These are phyloP conservation scores for Crotophaga sulcirostris DNA, from an alignment of 2,113 vertebrate species.

Conservation along the genomic window DNA sequence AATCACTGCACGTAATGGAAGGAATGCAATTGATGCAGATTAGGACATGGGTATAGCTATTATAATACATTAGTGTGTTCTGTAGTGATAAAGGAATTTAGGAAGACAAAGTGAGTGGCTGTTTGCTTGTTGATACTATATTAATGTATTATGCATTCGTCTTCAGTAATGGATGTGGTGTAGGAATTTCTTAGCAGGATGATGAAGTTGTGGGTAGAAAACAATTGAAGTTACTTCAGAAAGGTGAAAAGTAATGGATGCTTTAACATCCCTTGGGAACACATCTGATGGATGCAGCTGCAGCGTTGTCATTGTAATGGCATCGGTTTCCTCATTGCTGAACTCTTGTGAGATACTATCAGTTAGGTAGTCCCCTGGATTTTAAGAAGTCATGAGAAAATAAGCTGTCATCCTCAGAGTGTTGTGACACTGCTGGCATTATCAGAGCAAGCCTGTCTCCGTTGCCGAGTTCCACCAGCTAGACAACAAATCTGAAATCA, in stretches of 20 bases:
- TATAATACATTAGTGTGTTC: background rate
- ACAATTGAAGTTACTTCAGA: background rate
- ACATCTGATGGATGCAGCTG: background rate
- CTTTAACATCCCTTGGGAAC: background rate
- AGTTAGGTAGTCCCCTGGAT: background rate
- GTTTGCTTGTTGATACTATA: background rate
- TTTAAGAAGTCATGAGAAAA: slow-evolving; percentile 3
- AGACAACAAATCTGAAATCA: background rate
- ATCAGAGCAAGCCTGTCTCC: background rate
- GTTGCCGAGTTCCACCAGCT: background rate
- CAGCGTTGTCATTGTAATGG: background rate
- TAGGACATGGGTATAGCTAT: background rate
- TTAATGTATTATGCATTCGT: background rate
- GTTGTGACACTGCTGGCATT: background rate
- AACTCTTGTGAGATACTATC: background rate
- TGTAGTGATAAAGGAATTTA: background rate
- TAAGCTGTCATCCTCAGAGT: background rate
- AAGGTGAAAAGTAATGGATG: background rate
- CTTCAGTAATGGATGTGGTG: background rate
- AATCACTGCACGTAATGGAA: background rate
- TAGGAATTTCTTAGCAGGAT: background rate
- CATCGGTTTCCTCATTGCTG: background rate
- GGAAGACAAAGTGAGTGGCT: background rate
- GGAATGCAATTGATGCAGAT: background rate
- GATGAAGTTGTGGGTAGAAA: background rate